Base-by-base conservation (phyloP, 2,888 invertebrate genomes). In the Lamellibrachia columna region DNA sequence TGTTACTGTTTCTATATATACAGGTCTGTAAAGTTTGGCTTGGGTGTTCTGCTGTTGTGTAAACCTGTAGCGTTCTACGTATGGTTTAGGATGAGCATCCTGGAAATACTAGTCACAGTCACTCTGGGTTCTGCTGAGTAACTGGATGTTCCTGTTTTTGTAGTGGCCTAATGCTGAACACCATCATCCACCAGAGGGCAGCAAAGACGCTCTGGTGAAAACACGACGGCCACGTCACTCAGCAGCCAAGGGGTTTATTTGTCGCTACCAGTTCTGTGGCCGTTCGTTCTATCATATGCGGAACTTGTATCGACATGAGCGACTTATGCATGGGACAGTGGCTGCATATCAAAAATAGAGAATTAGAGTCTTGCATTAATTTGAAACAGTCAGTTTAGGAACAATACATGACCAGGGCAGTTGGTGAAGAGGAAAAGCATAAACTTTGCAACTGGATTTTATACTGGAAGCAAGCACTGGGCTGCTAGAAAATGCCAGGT, bases 101-200 rank as follows among this genome's bases (percentile, higher is more conserved):
- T 75, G 75, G 75, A 15, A 75, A n/a, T 75, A 75, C 6, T 15
- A 75, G 22, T 22, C 15, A 4, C 75, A 75, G 75, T 75, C 15
- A 22, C 75, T 75, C 75, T 75, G 75, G 75, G 75, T 75, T 75
- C 75, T 22, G 75, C 22, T 75, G 75, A 75, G 75, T 75, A 75
- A 75, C 22, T 75, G 75, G 75, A 75, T 75, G 75, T 75, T 75
- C 75, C 75, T 75, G 75, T 75, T 15, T 75, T 75, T 75, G 75
- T 75, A 75, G 75, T 75, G 75, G 75, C 75, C 22, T 75, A 75
- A 75, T 75, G 75, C 75, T 75, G 75, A 11, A 75, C 75, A 75
- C 75, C 75, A 75, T 75, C 75, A 75, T 22, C 75, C 75, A 15
- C 22, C 75, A 22, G 75, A 75, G 75, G 75, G 15, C 75, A 75